Base-by-base conservation (phyloP, 2,113 vertebrate species). In the Macroglossus sobrinus region DNA sequence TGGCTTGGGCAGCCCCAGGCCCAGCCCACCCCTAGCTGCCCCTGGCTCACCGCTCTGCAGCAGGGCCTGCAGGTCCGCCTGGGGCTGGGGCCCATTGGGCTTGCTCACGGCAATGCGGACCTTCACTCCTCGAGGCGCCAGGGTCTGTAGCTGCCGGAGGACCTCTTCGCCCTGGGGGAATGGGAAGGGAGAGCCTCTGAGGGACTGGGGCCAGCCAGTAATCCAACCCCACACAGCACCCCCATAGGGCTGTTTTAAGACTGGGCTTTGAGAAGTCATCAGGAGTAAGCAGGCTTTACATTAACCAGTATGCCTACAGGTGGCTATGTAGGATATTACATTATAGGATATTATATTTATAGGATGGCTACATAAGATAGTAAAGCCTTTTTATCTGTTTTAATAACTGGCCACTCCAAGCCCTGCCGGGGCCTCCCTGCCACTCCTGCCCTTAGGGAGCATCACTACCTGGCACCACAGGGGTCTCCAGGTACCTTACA, bases 31-130 rank as follows among this genome's bases (percentile, higher is more conserved):
- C 24, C n/a, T 13, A 7, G 10, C 12, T 3, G 43, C 14, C 35
- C 3, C 4, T 4, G 19, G 21, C 97, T 98, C 91, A 99, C 99
- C 99, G 0, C 99, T 99, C n/a, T 93, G 63, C 7, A 94, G 97
- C 76, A 99, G 98, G 0, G 98, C 96, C 14, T 69, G 85, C 12
- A 99, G 98, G 86, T 99, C 99, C 0, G 57, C 72, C 21, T 95
- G 86, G 0, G 97, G 97, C 9, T 98, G 97, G 1, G 88, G 82
- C 0, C 72, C 84, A 0, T 74, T 88, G 0, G 99, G 98, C 1
- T 79, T 97, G 97, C 98, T 99, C 66, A 99, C 99, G 0, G 99
- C 98, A 0, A 99, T 95, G 0, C 99, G 99, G 38, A 99, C 98
- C 0, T 98, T 38, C 28, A 99, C 33, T 0, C 98, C 98, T 3